Evolutionary conservation across 2,113 vertebrate species (phyloP), one percentile per base, ranked within the genome.

Genomic region (Antechinus stuartii): DNA sequence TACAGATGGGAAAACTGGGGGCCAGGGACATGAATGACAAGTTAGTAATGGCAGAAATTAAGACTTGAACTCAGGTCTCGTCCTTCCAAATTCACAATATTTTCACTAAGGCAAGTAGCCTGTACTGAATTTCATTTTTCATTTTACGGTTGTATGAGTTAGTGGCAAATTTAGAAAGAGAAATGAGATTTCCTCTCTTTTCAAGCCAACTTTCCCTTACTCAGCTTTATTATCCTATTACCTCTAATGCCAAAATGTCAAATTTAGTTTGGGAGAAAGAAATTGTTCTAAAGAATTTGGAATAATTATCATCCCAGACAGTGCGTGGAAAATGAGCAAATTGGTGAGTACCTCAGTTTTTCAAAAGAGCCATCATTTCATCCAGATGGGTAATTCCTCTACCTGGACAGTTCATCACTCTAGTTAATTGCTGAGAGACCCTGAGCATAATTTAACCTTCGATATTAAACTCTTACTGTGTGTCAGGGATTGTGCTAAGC

Each of bases 251-350:
- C 94, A 61, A 94, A 23, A 55, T 89, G 42, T 6, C 52, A n/a
- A 49, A 16, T 94, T 92, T 91, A 19, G 42, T 91, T 91, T 92
- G 91, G 30, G 93, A 92, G 52, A 95, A 89, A 95, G 94, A 30
- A 94, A 47, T 8, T 92, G 10, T 91, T 76, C 27, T 95, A 92
- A 93, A 91, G 8, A 94, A 94, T 54, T 92, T 46, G 8, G n/a
- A 42, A 84, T 84, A 84, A 84, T 84, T 22, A 84, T 84, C n/a
- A 42, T 42, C 19, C 6, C n/a, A 84, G 68, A 42, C 68, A 42
- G 68, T 84, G 68, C n/a, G 42, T 84, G 22, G 68, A 23, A 84
- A 84, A 84, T 42, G n/a, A 42, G n/a, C 68, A 84, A 84, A 84
- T 84, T 84, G 42, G 19, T 23, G 19, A 42, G 42, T 84, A 2